Evolutionary conservation across 2,113 vertebrate species (phyloP), one percentile per base, ranked within the genome.

Genomic region (Hippotragus niger): DNA sequence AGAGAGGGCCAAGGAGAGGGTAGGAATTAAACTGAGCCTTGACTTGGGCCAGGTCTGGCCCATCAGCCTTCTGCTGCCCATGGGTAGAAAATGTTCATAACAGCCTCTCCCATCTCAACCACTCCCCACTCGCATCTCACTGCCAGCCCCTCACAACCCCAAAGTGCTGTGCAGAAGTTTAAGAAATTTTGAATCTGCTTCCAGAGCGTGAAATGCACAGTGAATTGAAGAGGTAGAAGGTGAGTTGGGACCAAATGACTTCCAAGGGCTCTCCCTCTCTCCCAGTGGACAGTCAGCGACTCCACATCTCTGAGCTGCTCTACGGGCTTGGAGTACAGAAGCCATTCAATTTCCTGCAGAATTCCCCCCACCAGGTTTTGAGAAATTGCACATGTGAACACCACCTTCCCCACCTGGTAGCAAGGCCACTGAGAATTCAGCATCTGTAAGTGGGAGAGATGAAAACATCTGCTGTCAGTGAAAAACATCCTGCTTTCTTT

Each of bases 391-490:
- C 16, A 4, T 1, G 15, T 16, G 12, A 62, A 19, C 8, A 16
- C 10, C 0, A 1, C 60, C 43, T 84, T 33, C 36, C 94, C 45
- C 93, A 98, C 96, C 97, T 95, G 64, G 29, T n/a, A 7, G 43
- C 1, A 11, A 1, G n/a, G 1, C 11, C 0, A 2, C 0, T 7
- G 64, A 3, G 19, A 58, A 15, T 40, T 88, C 94, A n/a, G 97
- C 84, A 96, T 45, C 96, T 97, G 29, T 19, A 94, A 60, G 43
- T 25, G 25, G 13, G 47, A 83, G 86, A 92, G 60, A 67, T 2
- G 2, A 60, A 64, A 55, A 81, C 27, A 52, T 27, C 47, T 1
- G 1, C 5, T 6, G 7, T 97, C 47, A 97, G 90, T 2, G 5
- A 78, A 23, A 67, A 10, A 15, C 0, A 4, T 0, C 3, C 19